Base-by-base conservation (phyloP, 1,140 invertebrate species). In the Eriosoma lanigerum region DNA sequence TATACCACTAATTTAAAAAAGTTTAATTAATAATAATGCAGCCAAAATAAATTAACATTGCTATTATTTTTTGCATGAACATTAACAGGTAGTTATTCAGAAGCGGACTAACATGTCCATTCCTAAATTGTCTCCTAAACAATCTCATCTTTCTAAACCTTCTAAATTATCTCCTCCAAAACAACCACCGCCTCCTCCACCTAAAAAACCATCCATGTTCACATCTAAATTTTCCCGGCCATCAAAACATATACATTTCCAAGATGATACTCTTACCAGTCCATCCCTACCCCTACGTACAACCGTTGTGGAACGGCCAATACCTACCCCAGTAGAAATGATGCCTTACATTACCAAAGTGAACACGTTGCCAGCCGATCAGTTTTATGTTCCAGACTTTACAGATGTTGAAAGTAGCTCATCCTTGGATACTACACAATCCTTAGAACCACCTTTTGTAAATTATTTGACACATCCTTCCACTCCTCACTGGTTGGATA, bases 381-480 rank as follows among this genome's bases (percentile, higher is more conserved):
- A 78, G 24, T 78, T 62, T 48, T 60, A 19, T 60, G 56, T 58
- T 78, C 75, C 75, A 60, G 54, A 60, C 52, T 78, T 62, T 8
- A 78, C 75, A 46, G 75, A 81, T 17, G 32, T 52, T 44, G 60
- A 73, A 73, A 70, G 52, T 80, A 82, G 46, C 38, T 81, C 80
- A 60, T 75, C 56, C 62, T 26, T 54, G 64, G 68, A 82, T 68
- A 81, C 81, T 54, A 54, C 70, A 48, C 81, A 81, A 9, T 54
- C 82, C 4, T 75, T 81, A 62, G 82, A 83, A 24, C 83, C 82
- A 13, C 84, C 84, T 50, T 82, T 83, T 48, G 52, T 84, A n/a
- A 84, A 84, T 66, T 84, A 83, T 82, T 72, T 83, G 21, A 84
- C 84, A 21, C 82, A 82, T 82, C 84, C 82, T 0, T 58, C 48